phyloP scores from a whole-genome alignment of 2,797 vertebrate species.

The Galagoides demidoff region DNA sequence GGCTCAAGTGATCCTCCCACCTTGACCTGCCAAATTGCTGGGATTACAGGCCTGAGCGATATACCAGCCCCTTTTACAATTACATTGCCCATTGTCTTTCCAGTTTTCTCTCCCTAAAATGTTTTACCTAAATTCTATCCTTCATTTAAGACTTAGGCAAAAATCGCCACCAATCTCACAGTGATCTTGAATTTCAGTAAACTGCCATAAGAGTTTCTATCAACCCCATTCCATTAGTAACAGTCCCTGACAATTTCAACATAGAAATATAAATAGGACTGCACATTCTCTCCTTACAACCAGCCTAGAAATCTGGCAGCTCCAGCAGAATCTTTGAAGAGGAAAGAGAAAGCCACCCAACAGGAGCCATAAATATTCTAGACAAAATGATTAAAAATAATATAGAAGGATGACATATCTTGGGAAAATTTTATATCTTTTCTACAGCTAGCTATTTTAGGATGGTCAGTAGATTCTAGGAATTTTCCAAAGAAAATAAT shows the following conservation, averaged over 20 bases:
- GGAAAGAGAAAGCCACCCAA: background rate
- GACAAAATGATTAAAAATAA: conserved; percentile 3
- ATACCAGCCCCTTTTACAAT: background rate
- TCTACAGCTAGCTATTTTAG: conserved; percentile 40
- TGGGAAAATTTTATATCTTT: background rate
- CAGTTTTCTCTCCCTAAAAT: background rate
- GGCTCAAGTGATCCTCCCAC: no score
- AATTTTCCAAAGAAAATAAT: conserved; percentile 45
- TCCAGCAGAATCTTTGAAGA: background rate
- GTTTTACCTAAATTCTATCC: background rate
- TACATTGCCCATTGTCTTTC: background rate
- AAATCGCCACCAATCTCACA: background rate
- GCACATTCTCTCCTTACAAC: background rate
- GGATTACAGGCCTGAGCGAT: background rate
- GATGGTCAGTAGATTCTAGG: background rate
- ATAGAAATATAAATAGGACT: background rate
- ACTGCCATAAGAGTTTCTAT: background rate
- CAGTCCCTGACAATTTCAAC: background rate
- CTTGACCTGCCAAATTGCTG: background rate
- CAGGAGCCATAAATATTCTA: background rate
- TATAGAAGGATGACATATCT: background rate
- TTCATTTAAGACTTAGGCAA: background rate
- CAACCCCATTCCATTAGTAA: background rate
- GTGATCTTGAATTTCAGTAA: background rate
- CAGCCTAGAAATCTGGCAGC: background rate